Evolutionary conservation across 2,113 vertebrate genomes (phyloP).

Genomic region (Sminthopsis crassicaudata): DNA sequence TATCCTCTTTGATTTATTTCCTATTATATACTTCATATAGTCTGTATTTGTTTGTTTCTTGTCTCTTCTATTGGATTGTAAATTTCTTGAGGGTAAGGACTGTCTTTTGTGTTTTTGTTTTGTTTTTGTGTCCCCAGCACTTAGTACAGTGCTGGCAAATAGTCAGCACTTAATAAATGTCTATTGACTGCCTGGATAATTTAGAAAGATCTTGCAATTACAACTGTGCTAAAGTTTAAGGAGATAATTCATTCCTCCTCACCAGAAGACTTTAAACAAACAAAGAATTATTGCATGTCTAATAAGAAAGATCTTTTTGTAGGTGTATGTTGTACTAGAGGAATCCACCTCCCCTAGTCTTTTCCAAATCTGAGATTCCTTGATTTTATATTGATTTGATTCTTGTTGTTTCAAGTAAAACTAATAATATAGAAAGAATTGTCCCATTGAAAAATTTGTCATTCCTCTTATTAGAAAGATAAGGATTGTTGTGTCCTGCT

Average conservation of each 20-base stretch:
- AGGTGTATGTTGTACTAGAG: neutral
- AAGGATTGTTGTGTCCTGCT: too few relatives aligned
- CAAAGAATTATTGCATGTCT: neutral
- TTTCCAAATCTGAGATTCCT: neutral
- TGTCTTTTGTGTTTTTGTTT: neutral
- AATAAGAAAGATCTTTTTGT: neutral
- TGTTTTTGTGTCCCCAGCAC: neutral
- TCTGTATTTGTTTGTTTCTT: neutral
- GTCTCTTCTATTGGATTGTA: neutral
- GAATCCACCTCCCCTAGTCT: neutral
- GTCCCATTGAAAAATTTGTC: neutral
- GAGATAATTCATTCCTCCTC: neutral
- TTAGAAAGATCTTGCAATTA: neutral
- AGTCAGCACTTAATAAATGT: neutral
- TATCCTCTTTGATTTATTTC: neutral
- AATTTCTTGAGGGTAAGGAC: neutral
- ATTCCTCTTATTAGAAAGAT: neutral
- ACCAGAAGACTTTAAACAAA: neutral
- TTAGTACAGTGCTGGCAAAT: neutral
- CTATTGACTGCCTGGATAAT: neutral
- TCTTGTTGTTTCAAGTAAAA: neutral
- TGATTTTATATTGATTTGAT: neutral
- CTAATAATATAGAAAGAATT: neutral
- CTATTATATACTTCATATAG: neutral
- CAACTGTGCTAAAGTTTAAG: neutral